These are phyloP conservation scores for Pyrrhia umbra DNA, from an alignment of 2,888 invertebrate species.

Conservation along the genomic window DNA sequence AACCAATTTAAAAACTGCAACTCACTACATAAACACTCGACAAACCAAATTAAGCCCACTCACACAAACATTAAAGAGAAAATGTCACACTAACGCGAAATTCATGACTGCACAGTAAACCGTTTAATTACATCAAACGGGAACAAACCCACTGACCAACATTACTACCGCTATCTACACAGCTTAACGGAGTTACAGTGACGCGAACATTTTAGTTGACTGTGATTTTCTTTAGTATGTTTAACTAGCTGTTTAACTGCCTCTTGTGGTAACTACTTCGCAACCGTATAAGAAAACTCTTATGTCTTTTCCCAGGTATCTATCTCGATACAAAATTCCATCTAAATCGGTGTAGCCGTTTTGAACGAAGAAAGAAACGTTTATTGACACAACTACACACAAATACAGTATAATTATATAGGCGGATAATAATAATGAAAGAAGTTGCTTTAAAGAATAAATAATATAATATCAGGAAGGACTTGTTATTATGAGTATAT, in stretches of 20 bases:
- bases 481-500: too few relatives aligned
- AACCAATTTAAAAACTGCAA: background rate
- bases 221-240: slow-evolving; percentile 21
- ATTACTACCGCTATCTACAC: slow-evolving; percentile 64
- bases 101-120: slow-evolving; percentile 58
- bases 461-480: too few relatives aligned
- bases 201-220: slow-evolving; percentile 56
- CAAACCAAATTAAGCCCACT: background rate
- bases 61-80: slow-evolving; percentile 22
- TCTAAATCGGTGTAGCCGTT: too few relatives aligned
- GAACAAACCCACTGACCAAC: slow-evolving; percentile 75
- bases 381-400: too few relatives aligned
- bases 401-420: too few relatives aligned
- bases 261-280: too few relatives aligned
- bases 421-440: too few relatives aligned
- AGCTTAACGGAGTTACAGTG: slow-evolving; percentile 67
- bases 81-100: slow-evolving; percentile 49
- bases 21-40: slow-evolving; percentile 4
- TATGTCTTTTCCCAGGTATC: too few relatives aligned
- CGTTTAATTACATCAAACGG: slow-evolving; percentile 71
- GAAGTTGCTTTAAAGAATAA: too few relatives aligned
- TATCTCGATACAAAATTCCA: too few relatives aligned
- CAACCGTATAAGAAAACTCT: too few relatives aligned
- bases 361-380: too few relatives aligned
- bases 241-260: slow-evolving; percentile 21